Base-by-base conservation (phyloP, 2,888 invertebrate genomes). In the Phlogophora meticulosa region DNA sequence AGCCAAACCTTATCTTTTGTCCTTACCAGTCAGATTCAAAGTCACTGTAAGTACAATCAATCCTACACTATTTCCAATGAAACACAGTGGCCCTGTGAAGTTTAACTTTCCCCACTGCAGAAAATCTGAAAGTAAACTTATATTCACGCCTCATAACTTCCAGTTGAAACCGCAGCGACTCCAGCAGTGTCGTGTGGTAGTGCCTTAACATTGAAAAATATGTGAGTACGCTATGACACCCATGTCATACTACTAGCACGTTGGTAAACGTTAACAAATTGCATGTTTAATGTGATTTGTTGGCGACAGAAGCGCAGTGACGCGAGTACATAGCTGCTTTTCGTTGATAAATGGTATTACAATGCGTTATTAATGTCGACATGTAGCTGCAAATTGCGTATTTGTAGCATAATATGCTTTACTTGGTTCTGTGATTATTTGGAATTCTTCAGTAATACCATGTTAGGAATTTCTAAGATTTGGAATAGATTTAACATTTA, bases 231-330 rank as follows among this genome's bases (percentile, higher is more conserved):
- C 63, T 68, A 72, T 73, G 69, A 72, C 72, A 78, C 66, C 65
- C 13, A 36, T 66, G 66, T 81, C 77, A 72, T 68, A 76, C 76
- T 72, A 71, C 58, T 46, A 45, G 64, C 63, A 69, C 62, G 71
- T 65, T 63, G 60, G 65, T 69, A 75, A 71, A 72, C 66, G 78
- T 53, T 65, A 66, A 83, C 84, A 79, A 82, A 82, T 82, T 72
- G 71, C 70, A 76, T 71, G 70, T 65, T 73, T 69, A 70, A 65
- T 65, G 73, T 81, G 81, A 81, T 81, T 83, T 78, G 84, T 83
- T 63, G 42, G 46, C 63, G 76, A 61, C 80, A 80, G 53, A 42
- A 61, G 42, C 52, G 61, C 61, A 49, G 49, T 61, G 65, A 73
- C 65, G 56, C 57, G 55, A 22, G 34, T 74, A 81, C 73, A 78